Evolutionary conservation across 2,113 vertebrate species (phyloP).

Genomic region (Pagrus major): DNA sequence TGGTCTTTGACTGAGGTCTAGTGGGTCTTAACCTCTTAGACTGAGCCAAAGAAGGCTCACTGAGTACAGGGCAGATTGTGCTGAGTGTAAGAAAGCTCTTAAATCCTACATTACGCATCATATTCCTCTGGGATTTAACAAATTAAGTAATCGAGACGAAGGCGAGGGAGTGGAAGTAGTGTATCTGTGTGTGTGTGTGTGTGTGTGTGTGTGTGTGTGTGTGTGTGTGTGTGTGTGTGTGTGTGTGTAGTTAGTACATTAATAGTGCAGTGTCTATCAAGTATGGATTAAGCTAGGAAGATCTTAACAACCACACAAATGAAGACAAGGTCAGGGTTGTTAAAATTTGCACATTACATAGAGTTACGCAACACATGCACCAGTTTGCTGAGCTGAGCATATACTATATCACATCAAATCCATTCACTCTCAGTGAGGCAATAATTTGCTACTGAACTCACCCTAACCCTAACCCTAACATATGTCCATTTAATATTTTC

Average conservation of each 20-base stretch:
- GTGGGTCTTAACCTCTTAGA: conserved; percentile 2
- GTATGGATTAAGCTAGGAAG: background rate
- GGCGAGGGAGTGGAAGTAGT: no score
- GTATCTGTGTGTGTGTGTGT: background rate
- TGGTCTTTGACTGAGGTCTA: background rate
- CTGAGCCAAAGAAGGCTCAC: background rate
- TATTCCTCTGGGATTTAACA: conserved; percentile 13
- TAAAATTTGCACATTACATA: background rate
- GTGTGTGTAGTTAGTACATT: background rate
- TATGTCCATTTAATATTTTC: background rate
- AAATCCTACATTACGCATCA: conserved; percentile 33
- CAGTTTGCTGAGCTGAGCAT: background rate
- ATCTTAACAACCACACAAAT: background rate
- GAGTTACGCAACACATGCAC: background rate
- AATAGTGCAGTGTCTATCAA: background rate
- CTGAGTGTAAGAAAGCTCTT: background rate
- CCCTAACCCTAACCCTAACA: no score
- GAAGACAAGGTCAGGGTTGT: conserved; percentile 7
- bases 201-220: background rate
- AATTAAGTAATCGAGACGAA: conserved; percentile 34
- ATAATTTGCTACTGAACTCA: background rate
- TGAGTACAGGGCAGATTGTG: conserved; percentile 16
- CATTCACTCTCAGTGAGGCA: conserved; percentile 2
- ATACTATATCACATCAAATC: background rate
- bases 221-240: background rate